These are phyloP conservation scores for Boulengeromyrus knoepffleri DNA, from an alignment of 2,113 vertebrate species.

Conservation along the genomic window DNA sequence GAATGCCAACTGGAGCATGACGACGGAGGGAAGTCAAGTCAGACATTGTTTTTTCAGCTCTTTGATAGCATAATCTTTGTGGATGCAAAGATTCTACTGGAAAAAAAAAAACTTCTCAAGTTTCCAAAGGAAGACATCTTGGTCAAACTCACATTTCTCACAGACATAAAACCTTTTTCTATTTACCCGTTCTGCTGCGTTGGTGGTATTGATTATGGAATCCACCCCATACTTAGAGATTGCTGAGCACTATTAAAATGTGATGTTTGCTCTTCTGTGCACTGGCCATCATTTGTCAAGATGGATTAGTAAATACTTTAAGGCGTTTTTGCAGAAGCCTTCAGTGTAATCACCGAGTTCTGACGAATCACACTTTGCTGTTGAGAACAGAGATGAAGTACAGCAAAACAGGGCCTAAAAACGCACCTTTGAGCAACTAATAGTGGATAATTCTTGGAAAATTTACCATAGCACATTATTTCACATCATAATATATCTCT, in stretches of 20 bases:
- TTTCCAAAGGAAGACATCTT: background rate
- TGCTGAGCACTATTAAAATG: background rate
- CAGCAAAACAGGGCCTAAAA: background rate
- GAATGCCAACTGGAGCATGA: constrained; percentile 26
- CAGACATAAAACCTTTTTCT: background rate
- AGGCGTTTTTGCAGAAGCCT: background rate
- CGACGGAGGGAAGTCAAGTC: constrained; percentile 15
- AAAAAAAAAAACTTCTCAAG: background rate
- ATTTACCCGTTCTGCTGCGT: background rate
- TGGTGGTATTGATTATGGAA: background rate
- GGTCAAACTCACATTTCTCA: background rate
- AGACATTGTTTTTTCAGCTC: constrained; percentile 8
- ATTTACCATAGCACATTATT: constrained; percentile 17
- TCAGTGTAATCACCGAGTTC: background rate
- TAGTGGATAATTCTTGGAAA: background rate
- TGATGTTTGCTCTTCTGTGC: background rate
- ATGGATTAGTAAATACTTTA: constrained; percentile 4
- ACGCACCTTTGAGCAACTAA: background rate
- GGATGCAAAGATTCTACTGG: constrained; percentile 6
- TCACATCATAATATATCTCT: constrained; percentile 26
- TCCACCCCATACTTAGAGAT: constrained; percentile 4
- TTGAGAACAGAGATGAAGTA: background rate
- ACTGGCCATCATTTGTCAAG: background rate
- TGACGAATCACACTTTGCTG: background rate
- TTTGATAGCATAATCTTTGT: constrained; percentile 22